phyloP scores from a whole-genome alignment of 2,113 vertebrate genomes.

The Brienomyrus brachyistius region DNA sequence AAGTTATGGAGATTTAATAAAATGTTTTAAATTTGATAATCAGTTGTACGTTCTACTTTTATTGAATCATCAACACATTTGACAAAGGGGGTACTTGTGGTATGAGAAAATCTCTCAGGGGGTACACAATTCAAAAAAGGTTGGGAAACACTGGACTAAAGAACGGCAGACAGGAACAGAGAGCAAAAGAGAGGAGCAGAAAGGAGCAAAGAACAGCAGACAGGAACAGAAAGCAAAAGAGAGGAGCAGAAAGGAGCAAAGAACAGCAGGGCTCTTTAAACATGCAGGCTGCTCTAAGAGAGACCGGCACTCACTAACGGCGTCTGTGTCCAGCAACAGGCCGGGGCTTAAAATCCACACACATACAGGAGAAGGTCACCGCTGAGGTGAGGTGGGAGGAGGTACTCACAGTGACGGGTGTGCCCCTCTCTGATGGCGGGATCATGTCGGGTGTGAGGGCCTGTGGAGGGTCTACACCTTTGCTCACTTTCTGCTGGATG shows the following conservation, averaged over 20 bases:
- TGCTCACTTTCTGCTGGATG: constrained; percentile 95
- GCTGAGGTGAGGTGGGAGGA: not conserved
- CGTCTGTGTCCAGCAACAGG: not conserved
- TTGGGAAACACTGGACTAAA: too few species aligned
- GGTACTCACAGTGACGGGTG: constrained; percentile 70
- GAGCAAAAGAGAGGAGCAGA: not conserved
- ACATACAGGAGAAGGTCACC: not conserved
- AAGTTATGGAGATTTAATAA: too few species aligned
- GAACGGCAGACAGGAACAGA: too few species aligned
- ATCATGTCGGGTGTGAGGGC: constrained; percentile 84
- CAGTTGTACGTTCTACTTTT: too few species aligned
- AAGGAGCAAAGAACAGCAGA: too few species aligned
- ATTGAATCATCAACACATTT: too few species aligned
- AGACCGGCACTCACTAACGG: not conserved
- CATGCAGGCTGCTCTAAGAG: not conserved
- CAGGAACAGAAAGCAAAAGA: not conserved
- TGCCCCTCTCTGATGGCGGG: constrained; percentile 82
- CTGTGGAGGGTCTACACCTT: constrained; percentile 88
- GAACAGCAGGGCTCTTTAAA: not conserved
- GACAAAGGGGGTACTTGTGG: too few species aligned
- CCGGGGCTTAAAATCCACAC: not conserved
- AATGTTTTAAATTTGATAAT: too few species aligned
- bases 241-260: not conserved
- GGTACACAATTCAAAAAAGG: too few species aligned
- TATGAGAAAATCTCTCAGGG: too few species aligned